Percentiles rank a stretch among this genome's conserved stretches.
These are phyloP conservation scores for Argyresthia albistria DNA, from an alignment of 2,888 invertebrate species.

Conservation along the genomic window DNA sequence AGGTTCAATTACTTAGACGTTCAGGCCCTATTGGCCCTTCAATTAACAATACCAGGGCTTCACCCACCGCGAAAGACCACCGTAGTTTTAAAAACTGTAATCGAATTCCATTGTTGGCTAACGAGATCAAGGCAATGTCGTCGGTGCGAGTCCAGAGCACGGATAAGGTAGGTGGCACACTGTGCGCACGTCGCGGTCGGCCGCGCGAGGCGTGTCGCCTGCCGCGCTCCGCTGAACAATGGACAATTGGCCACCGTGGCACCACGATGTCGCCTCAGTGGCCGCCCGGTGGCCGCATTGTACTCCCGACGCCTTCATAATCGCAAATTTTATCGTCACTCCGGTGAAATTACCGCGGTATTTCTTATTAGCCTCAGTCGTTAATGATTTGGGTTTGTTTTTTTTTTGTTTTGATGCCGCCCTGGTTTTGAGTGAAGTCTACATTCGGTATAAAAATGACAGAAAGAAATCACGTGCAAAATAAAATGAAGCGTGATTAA, in stretches of 20 bases:
- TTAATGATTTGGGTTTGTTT: background rate
- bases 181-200: constrained; percentile 22
- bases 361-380: no score
- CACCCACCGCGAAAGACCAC: no score
- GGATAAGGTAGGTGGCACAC: constrained; percentile 60
- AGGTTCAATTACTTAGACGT: no score
- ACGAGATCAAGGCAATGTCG: constrained; percentile 57
- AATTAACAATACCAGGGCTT: no score
- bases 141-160: constrained; percentile 25
- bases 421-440: constrained; percentile 4
- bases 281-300: constrained; percentile 4
- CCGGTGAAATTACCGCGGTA: constrained; percentile 8
- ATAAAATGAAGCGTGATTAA: no score
- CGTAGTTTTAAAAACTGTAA: constrained; percentile 21
- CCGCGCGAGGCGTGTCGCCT: constrained; percentile 63
- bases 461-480: no score
- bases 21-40: no score
- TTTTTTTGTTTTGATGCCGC: constrained; percentile 1
- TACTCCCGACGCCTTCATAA: background rate
- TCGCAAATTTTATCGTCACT: constrained; percentile 3
- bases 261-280: constrained; percentile 20
- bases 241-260: constrained; percentile 48
- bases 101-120: constrained; percentile 48
- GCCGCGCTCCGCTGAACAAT: constrained; percentile 57
- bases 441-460: background rate